phyloP scores from a whole-genome alignment of 2,113 vertebrate species.

The Vanacampus margaritifer region DNA sequence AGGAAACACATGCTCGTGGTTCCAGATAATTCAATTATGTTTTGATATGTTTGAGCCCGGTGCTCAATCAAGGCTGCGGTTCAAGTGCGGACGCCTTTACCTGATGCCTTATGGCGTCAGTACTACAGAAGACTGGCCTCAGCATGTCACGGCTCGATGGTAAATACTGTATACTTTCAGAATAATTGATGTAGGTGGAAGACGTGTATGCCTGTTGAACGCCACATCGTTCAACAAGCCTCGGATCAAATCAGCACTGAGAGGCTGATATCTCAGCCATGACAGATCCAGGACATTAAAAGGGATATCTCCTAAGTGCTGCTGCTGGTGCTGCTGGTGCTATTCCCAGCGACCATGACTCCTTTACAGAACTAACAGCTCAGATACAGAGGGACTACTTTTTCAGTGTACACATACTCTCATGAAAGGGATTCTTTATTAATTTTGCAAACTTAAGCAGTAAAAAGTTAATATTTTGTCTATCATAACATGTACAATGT shows the following conservation, averaged over 20 bases:
- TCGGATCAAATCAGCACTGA: slow-evolving; percentile 41
- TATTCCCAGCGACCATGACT: slow-evolving; percentile 49
- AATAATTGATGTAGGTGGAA: slow-evolving; percentile 19
- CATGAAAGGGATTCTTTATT: too few species aligned
- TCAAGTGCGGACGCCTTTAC: slow-evolving; percentile 28
- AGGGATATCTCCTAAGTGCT: slow-evolving; percentile 23
- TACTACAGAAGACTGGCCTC: not conserved
- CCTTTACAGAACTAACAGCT: slow-evolving; percentile 41
- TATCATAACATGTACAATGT: too few species aligned
- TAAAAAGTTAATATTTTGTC: too few species aligned
- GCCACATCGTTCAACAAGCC: slow-evolving; percentile 42
- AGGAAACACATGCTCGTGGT: slow-evolving; percentile 64
- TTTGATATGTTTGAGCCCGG: slow-evolving; percentile 36
- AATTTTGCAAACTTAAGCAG: too few species aligned
- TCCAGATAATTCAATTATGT: slow-evolving; percentile 66
- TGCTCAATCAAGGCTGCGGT: slow-evolving; percentile 42
- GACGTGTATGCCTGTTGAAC: slow-evolving; percentile 29
- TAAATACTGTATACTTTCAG: slow-evolving; percentile 30
- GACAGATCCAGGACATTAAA: slow-evolving; percentile 50
- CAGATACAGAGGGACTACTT: slow-evolving; percentile 35
- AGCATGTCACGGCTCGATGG: slow-evolving; percentile 4
- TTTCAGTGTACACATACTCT: too few species aligned
- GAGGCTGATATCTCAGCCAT: slow-evolving; percentile 43
- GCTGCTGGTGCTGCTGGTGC: slow-evolving; percentile 29
- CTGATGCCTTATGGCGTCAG: slow-evolving; percentile 35